Conservation (phyloP, 2,888 invertebrate genomes). For the Chrysolina americana region DNA sequence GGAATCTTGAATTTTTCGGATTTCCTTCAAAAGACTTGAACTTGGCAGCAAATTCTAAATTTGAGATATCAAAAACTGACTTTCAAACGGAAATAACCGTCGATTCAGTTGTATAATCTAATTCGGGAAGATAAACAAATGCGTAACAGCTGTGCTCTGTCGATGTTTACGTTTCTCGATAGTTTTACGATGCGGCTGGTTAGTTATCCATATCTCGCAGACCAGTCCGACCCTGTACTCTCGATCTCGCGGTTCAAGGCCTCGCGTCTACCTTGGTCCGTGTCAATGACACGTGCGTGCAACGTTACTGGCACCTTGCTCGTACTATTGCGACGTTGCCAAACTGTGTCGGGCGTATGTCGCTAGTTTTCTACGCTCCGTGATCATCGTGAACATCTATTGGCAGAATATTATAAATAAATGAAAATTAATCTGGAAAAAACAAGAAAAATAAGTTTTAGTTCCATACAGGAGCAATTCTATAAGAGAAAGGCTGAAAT, state of each 20-base stretch:
- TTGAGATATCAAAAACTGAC: not conserved
- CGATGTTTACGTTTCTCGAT: not conserved
- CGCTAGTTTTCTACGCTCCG: not conserved
- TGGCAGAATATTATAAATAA: too few species aligned
- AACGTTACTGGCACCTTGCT: slow-evolving; percentile 41
- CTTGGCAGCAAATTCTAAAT: too few species aligned
- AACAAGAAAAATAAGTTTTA: too few species aligned
- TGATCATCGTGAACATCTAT: not conserved
- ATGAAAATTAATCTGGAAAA: too few species aligned
- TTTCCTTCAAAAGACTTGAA: too few species aligned
- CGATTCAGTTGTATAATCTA: not conserved
- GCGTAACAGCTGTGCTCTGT: not conserved
- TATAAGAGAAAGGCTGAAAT: too few species aligned
- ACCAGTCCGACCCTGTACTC: slow-evolving; percentile 30
- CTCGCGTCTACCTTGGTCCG: slow-evolving; percentile 68
- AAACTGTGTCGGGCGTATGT: not conserved
- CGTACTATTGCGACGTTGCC: slow-evolving; percentile 39
- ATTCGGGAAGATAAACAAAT: not conserved
- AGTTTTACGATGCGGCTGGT: slow-evolving; percentile 11
- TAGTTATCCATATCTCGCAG: slow-evolving; percentile 4
- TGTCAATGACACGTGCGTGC: slow-evolving; percentile 70
- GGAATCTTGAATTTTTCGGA: too few species aligned
- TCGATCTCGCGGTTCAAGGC: slow-evolving; percentile 65
- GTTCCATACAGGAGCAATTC: too few species aligned
- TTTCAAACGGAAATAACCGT: not conserved